phyloP scores from a whole-genome alignment of 2,888 invertebrate species.

The Aspidiotus rigidus region DNA sequence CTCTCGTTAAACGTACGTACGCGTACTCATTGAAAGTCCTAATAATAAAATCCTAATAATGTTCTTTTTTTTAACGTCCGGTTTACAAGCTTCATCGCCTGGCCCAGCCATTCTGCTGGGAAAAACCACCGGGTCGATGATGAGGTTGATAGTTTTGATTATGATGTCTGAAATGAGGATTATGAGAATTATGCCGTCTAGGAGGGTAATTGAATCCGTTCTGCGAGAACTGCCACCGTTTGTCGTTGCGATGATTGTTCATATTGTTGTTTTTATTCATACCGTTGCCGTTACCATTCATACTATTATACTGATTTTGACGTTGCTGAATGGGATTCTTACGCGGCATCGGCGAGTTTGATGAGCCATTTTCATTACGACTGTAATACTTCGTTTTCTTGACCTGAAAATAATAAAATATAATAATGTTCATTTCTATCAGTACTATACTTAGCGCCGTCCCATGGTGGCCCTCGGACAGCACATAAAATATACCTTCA shows the following conservation, averaged over 20 bases:
- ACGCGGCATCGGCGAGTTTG: constrained; percentile 11
- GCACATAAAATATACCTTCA: neutral
- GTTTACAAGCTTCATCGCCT: no score
- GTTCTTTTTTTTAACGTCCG: no score
- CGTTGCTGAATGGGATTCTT: constrained; percentile 25
- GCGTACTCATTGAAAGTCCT: no score
- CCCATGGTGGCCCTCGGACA: neutral
- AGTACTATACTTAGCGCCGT: neutral
- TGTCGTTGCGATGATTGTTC: neutral
- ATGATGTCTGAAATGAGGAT: neutral
- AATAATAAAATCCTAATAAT: no score
- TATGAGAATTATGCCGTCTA: neutral
- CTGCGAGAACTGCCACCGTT: constrained; percentile 1
- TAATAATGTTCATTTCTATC: no score
- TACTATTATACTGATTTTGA: constrained; percentile 1
- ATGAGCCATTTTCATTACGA: constrained; percentile 18
- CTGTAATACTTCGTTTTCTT: constrained; percentile 17
- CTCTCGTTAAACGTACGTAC: no score
- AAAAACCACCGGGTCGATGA: neutral
- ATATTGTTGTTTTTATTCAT: no score
- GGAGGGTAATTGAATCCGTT: neutral
- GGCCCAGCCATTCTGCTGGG: no score
- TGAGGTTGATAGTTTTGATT: neutral
- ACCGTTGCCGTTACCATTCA: no score
- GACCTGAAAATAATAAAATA: constrained; percentile 9